Base-by-base conservation (phyloP, 64 coral and sea anemone species). In the Pachyseris speciosa region DNA sequence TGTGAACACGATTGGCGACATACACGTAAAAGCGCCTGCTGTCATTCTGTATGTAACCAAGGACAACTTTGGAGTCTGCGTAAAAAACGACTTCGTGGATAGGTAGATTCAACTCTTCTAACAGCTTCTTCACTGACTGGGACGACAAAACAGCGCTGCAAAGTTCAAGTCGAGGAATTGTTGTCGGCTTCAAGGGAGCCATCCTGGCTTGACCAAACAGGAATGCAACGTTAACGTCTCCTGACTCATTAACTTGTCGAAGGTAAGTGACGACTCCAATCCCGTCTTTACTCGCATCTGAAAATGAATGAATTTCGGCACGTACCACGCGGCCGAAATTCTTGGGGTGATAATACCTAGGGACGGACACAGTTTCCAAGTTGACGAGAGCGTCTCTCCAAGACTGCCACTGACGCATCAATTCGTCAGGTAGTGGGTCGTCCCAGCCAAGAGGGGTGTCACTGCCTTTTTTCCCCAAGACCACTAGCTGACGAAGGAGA, bases 251-350 rank as follows among this genome's bases (percentile, higher is more conserved):
- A 41, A 83, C 39, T 20, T 84, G 37, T 27, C 66, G 90, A 5
- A 92, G 53, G 33, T 84, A 92, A 5, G 52, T 63, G 16, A 37
- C 79, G 1, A 30, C 70, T 32, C 79, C 90, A 33, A 85, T 83
- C 10, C 60, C 80, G 1, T 64, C 49, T 27, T 92, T 41, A 48
- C 87, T 90, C 4, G 90, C 90, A 15, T 92, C 80, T 44, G 90
- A 92, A 60, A 75, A 92, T 26, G 31, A 45, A 25, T 77, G 90
- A 15, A 85, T 63, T 49, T 91, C 57, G 3, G 29, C 50, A 57
- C 57, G 50, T 10, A 5, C 32, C 1, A 78, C 15, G 24, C 31
- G 13, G 17, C 90, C 69, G 43, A 75, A 92, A 3, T 40, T 69
- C 20, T 27, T 4, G 13, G 53, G 90, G 38, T 92, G 59, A 69